A percentile compares a stretch with the other conserved stretches of the same genome.
Evolutionary conservation across 2,888 invertebrate species (phyloP).

Genomic region (Cephalotes varians): DNA sequence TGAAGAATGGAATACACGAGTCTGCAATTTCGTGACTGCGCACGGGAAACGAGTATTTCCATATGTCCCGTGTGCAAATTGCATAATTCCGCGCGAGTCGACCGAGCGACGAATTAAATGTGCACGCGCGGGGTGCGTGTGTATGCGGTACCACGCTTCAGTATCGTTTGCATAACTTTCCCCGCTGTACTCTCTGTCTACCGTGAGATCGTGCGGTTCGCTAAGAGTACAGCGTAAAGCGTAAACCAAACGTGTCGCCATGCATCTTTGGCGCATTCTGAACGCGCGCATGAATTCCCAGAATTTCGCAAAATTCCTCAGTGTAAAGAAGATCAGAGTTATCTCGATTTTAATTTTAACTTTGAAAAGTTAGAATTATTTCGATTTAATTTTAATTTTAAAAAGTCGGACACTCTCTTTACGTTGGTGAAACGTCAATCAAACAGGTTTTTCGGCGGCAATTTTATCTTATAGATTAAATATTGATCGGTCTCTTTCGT

Average conservation of each 20-base stretch:
- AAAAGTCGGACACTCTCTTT: not conserved
- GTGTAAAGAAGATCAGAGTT: not conserved
- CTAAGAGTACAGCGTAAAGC: conserved; percentile 49
- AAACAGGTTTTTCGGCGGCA: conserved; percentile 42
- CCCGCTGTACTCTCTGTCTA: conserved; percentile 1
- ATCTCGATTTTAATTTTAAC: not conserved
- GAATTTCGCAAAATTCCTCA: not conserved
- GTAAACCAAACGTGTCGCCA: not conserved
- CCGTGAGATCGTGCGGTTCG: conserved; percentile 27
- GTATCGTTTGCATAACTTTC: conserved; percentile 67
- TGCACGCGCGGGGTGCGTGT: conserved; percentile 8
- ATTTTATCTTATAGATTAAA: conserved; percentile 39
- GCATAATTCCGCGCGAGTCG: conserved; percentile 61
- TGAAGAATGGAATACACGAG: conserved; percentile 44
- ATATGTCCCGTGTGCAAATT: conserved; percentile 66
- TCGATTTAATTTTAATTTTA: not conserved
- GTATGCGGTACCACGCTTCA: conserved; percentile 4
- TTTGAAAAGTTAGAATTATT: not conserved
- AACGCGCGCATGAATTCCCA: not conserved
- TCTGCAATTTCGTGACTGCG: conserved; percentile 55
- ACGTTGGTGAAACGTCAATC: not conserved
- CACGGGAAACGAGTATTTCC: conserved; percentile 57
- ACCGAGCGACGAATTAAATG: conserved; percentile 49
- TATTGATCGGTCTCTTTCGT: conserved; percentile 54
- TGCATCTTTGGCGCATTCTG: not conserved